These are phyloP conservation scores for Liasis olivaceus DNA, from an alignment of 2,797 vertebrate species.

Conservation along the genomic window DNA sequence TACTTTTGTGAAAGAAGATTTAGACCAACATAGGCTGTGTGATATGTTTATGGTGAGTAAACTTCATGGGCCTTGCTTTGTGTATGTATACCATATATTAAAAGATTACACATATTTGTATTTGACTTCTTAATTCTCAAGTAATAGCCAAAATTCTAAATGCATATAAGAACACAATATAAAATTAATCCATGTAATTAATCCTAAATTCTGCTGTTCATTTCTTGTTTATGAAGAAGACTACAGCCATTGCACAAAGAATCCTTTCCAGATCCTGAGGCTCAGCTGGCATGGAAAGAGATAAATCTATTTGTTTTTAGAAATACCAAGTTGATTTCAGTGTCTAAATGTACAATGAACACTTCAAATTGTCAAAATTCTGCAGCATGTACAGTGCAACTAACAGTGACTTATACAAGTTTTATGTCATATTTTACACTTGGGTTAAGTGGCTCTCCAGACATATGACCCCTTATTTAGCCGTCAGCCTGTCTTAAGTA, in stretches of 20 bases:
- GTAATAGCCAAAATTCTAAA: neutral
- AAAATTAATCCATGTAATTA: neutral
- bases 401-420: neutral
- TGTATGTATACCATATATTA: neutral
- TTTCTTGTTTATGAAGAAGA: neutral
- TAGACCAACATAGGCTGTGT: neutral
- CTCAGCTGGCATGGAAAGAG: neutral
- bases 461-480: neutral
- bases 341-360: rapidly evolving
- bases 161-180: neutral
- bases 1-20: neutral
- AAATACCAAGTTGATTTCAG: neutral
- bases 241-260: neutral
- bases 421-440: neutral
- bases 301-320: neutral
- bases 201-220: neutral
- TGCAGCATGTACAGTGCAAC: neutral
- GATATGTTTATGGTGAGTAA: neutral
- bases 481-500: neutral
- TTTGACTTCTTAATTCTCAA: neutral
- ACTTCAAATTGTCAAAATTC: rapidly evolving
- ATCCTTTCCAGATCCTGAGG: neutral
- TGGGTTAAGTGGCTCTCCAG: neutral
- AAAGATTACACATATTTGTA: neutral
- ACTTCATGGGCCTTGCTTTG: neutral